Conservation (phyloP, 2,888 invertebrate species). For the Trachelus stipa region DNA sequence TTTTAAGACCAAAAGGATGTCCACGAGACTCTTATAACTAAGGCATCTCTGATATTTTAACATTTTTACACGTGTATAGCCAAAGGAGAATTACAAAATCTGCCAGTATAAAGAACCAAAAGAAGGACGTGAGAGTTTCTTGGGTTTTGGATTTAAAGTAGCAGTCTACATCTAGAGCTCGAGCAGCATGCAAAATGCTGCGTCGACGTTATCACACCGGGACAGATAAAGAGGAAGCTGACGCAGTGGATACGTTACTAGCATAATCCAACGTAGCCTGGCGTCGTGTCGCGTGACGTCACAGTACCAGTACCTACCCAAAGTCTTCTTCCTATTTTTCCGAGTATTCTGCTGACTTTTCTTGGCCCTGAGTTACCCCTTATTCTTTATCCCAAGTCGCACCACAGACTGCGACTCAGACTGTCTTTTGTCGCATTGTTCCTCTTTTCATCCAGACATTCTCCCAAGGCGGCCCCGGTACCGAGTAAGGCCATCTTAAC, state of each 20-base stretch:
- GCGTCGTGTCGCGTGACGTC: too few species aligned
- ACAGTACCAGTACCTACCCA: not conserved
- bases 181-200: slow-evolving; percentile 61
- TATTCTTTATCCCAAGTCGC: not conserved
- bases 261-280: not conserved
- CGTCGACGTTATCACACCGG: slow-evolving; percentile 62
- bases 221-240: slow-evolving; percentile 61
- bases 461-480: slow-evolving; percentile 32
- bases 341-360: slow-evolving; percentile 59
- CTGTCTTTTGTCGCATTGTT: slow-evolving; percentile 37
- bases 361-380: not conserved
- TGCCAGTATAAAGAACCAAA: not conserved
- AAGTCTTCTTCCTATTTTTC: slow-evolving; percentile 53
- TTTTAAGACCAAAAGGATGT: too few species aligned
- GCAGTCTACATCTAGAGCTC: slow-evolving; percentile 33
- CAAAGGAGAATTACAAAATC: not conserved
- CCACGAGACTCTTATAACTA: too few species aligned
- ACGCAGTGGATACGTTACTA: slow-evolving; percentile 53
- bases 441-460: not conserved
- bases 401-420: not conserved
- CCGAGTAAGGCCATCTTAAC: slow-evolving; percentile 42
- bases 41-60: too few species aligned
- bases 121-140: not conserved
- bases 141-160: slow-evolving; percentile 29
- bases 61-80: not conserved